Conservation (phyloP, 2,113 vertebrate genomes). For the Pseudorectes ferrugineus region DNA sequence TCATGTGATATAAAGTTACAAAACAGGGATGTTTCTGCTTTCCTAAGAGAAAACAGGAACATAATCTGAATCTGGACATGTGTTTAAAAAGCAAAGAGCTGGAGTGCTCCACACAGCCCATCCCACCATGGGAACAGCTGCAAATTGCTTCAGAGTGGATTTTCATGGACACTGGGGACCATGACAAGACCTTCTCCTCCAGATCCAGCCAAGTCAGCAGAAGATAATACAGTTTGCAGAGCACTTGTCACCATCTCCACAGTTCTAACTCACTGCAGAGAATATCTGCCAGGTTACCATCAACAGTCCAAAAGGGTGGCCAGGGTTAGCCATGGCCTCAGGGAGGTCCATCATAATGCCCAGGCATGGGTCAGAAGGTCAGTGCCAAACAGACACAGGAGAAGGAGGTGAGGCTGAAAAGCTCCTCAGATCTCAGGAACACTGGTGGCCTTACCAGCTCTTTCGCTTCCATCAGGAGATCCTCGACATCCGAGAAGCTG, state of each 20-base stretch:
- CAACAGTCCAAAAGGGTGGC: background rate
- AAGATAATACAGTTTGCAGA: background rate
- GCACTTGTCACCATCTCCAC: background rate
- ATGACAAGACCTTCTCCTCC: background rate
- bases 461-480: slow-evolving; percentile 91
- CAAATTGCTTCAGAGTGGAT: background rate
- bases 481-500: slow-evolving; percentile 97
- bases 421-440: background rate
- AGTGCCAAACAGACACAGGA: background rate
- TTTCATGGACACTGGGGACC: background rate
- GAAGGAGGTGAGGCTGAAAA: background rate
- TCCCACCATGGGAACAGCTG: background rate
- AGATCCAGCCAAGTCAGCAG: background rate
- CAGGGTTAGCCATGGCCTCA: background rate
- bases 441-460: slow-evolving; percentile 82
- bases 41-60: background rate
- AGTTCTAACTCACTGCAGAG: background rate
- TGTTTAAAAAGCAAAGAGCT: background rate
- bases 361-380: background rate
- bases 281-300: background rate
- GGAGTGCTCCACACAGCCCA: background rate
- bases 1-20: background rate
- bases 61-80: background rate
- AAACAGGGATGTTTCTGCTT: background rate
- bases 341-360: background rate